Evolutionary conservation across 2,888 invertebrate genomes (phyloP).

Genomic region (Pseudococcus longispinus): DNA sequence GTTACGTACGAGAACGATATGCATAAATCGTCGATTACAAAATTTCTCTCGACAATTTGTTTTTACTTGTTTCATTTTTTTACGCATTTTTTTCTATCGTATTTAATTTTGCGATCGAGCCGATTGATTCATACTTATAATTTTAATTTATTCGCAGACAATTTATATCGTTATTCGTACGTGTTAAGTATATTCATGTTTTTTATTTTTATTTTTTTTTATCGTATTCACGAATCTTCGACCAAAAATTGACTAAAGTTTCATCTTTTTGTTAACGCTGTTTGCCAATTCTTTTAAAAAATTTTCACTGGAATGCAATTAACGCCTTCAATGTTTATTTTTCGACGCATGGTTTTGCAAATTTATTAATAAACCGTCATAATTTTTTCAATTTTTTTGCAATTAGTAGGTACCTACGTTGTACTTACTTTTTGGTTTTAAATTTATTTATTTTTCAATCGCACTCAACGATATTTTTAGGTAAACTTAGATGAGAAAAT

Average conservation of each 20-base stretch:
- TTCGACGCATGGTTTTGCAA: not conserved
- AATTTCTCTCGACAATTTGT: not conserved
- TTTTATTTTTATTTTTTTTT: not conserved
- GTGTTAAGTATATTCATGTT: not conserved
- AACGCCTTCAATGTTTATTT: not conserved
- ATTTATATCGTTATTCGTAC: not conserved
- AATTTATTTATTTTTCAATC: not conserved
- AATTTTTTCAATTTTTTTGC: not conserved
- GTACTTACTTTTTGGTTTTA: not conserved
- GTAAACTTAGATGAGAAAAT: not conserved
- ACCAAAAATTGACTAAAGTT: not conserved
- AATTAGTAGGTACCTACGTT: not conserved
- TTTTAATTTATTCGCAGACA: not conserved
- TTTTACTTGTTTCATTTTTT: not conserved
- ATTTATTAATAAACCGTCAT: not conserved
- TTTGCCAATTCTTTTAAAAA: not conserved
- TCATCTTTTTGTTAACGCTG: not conserved
- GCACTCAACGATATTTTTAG: slow-evolving; percentile 38
- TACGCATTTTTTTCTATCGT: not conserved
- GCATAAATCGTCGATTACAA: not conserved
- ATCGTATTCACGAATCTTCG: not conserved
- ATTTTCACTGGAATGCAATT: not conserved
- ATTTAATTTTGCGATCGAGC: not conserved
- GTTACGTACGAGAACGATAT: not conserved
- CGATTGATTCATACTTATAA: not conserved